Base-by-base conservation (phyloP, 2,888 invertebrate species). In the Luperina testacea region DNA sequence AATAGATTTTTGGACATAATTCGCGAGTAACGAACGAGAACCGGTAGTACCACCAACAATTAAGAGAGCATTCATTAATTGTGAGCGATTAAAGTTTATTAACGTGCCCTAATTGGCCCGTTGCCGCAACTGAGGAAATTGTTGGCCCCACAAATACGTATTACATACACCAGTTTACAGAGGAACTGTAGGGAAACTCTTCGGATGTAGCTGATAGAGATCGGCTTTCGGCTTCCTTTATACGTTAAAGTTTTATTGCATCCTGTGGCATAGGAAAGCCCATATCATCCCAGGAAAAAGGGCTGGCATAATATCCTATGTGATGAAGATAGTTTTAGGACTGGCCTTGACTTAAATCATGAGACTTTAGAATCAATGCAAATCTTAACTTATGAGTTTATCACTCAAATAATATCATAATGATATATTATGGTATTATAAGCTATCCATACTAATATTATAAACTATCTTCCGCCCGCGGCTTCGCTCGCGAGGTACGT, bases 21-120 rank as follows among this genome's bases (percentile, higher is more conserved):
- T 75, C n/a, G 45, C 68, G 84, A 86, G 53, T 77, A 72, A 63
- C 68, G 48, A 83, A 57, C 72, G 87, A 85, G 85, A 83, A 87
- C 69, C 63, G 48, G 63, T 78, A 82, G 90, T 90, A 87, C 53
- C 48, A 57, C 8, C 32, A 45, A 70, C 81, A 82, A 81, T 91
- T 90, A 88, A 84, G 86, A 90, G 90, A 90, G 88, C 83, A 79
- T 74, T 82, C 74, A 81, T 90, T 93, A 93, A 94, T 94, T 93
- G 90, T 72, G 73, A 77, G 77, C 89, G 86, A 93, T 94, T 93
- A 93, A 92, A 91, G 87, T 92, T 91, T 90, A 93, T 93, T 92
- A 93, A 87, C 91, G 88, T 89, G 92, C 81, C 90, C 91, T 90
- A 94, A 94, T 94, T 94, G 91, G 89, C 78, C 64, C 86, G 89